Conservation (phyloP, 2,888 invertebrate genomes). For the Stictocephala bisonia region DNA sequence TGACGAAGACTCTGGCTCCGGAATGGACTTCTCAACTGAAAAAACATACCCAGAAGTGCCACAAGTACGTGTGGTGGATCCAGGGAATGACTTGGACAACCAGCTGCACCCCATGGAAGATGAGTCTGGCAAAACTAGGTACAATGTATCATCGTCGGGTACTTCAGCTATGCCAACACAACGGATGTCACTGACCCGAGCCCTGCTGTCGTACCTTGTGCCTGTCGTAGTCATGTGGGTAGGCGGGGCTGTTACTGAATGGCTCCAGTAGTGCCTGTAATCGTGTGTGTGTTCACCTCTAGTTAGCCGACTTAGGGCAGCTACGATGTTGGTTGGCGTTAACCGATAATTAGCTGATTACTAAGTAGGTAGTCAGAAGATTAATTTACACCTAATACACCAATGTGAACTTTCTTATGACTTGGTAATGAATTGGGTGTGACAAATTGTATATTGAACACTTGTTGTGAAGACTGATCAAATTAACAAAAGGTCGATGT, state of each 20-base stretch:
- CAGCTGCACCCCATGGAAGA: slow-evolving; percentile 52
- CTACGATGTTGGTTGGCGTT: too few species aligned
- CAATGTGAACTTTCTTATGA: too few species aligned
- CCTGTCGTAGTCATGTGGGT: slow-evolving; percentile 89
- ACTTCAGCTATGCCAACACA: slow-evolving; percentile 13
- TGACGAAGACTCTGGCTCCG: slow-evolving; percentile 38
- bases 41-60: slow-evolving; percentile 37
- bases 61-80: slow-evolving; percentile 27
- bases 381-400: too few species aligned
- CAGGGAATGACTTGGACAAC: slow-evolving; percentile 54
- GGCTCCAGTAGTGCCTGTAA: slow-evolving; percentile 71
- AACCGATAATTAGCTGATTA: too few species aligned
- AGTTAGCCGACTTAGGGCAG: too few species aligned
- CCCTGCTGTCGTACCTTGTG: slow-evolving; percentile 75
- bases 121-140: slow-evolving; percentile 30
- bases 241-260: slow-evolving; percentile 82
- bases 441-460: too few species aligned
- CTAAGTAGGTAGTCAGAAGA: too few species aligned
- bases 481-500: too few species aligned
- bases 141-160: slow-evolving; percentile 44
- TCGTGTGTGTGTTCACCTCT: too few species aligned
- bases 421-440: too few species aligned
- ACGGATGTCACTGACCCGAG: slow-evolving; percentile 43
- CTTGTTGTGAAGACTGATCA: too few species aligned
- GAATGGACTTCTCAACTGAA: slow-evolving; percentile 39